phyloP scores from a whole-genome alignment of 1,140 invertebrate species.

The Zaprionus inermis region DNA sequence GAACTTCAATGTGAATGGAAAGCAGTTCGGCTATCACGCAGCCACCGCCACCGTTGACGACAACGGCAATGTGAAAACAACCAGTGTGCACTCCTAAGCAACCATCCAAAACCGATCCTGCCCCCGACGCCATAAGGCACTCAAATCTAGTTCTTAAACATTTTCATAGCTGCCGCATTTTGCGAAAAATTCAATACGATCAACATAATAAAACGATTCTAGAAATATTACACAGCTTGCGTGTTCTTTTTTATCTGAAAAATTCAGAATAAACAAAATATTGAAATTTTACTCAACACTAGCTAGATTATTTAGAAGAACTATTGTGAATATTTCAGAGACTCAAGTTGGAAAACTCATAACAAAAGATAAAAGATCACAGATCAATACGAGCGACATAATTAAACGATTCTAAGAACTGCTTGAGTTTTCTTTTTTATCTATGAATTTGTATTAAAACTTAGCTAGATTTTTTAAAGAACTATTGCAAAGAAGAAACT shows the following conservation, averaged over 20 bases:
- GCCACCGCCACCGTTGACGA: conserved; percentile 83
- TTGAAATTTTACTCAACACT: too few species aligned
- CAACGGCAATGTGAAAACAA: conserved; percentile 78
- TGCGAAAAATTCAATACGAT: conserved; percentile 10
- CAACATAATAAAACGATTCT: conserved; percentile 22
- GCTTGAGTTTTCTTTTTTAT: too few species aligned
- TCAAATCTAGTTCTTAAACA: conserved; percentile 6
- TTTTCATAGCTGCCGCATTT: conserved; percentile 7
- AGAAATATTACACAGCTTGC: neutral
- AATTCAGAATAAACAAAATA: too few species aligned
- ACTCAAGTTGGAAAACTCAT: too few species aligned
- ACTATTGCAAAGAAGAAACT: too few species aligned
- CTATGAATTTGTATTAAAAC: too few species aligned
- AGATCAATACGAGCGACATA: conserved; percentile 8
- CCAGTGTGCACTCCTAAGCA: conserved; percentile 81
- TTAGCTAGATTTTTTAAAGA: too few species aligned
- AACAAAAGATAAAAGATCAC: too few species aligned
- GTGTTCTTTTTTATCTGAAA: too few species aligned
- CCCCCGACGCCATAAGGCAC: too few species aligned
- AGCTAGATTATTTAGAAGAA: too few species aligned
- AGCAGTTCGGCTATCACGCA: conserved; percentile 73
- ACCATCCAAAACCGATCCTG: neutral
- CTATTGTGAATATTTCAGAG: too few species aligned
- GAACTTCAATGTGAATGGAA: conserved; percentile 74
- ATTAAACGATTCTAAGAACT: conserved; percentile 8